Conservation (phyloP, 1,140 invertebrate genomes). For the Anastrepha obliqua region DNA sequence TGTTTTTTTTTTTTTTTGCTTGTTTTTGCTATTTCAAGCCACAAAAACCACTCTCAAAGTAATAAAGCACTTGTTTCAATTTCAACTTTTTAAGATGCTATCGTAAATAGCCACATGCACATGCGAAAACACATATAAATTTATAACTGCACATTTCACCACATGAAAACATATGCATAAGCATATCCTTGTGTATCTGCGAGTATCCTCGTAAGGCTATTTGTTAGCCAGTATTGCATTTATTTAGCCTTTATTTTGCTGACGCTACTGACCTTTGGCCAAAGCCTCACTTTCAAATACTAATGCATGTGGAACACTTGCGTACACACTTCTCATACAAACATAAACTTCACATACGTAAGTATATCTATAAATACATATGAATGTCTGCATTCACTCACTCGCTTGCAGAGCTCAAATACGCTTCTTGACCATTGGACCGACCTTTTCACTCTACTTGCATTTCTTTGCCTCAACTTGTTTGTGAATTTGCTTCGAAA, state of each 20-base stretch:
- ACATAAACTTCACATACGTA: neutral
- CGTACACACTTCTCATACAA: neutral
- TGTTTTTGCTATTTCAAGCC: slow-evolving; percentile 25
- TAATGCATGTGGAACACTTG: neutral
- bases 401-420: neutral
- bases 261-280: neutral
- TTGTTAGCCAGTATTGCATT: neutral
- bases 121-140: neutral
- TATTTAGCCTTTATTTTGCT: neutral
- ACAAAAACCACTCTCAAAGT: slow-evolving; percentile 55
- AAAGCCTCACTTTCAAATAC: neutral
- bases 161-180: neutral
- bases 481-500: slow-evolving; percentile 23
- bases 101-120: slow-evolving; percentile 52
- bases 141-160: neutral
- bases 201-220: neutral
- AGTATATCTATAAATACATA: neutral
- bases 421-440: slow-evolving; percentile 25
- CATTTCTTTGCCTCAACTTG: slow-evolving; percentile 14
- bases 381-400: neutral
- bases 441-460: slow-evolving; percentile 22
- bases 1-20: neutral
- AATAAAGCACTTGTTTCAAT: slow-evolving; percentile 57
- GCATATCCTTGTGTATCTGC: neutral
- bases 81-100: slow-evolving; percentile 54